Conservation (phyloP, 2,888 invertebrate species). For the Lysandra coridon region DNA sequence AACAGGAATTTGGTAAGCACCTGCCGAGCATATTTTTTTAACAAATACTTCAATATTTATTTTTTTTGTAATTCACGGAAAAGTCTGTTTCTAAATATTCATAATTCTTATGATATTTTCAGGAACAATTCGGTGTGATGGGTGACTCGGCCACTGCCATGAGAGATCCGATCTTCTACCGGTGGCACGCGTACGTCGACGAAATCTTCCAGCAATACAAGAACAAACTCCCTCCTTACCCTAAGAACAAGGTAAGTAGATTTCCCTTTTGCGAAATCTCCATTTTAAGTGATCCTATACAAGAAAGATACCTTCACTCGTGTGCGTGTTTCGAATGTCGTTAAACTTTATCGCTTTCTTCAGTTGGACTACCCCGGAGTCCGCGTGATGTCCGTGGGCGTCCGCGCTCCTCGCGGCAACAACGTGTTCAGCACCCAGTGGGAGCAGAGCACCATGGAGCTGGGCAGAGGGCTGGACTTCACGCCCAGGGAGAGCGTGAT, state of each 20-base stretch:
- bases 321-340: not conserved
- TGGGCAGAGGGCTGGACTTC: conserved; percentile 91
- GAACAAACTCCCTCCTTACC: conserved; percentile 84
- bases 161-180: conserved; percentile 93
- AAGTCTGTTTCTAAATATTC: too few relatives aligned
- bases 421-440: conserved; percentile 86
- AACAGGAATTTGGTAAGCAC: conserved; percentile 54
- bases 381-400: conserved; percentile 78
- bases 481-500: conserved; percentile 87
- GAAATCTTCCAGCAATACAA: conserved; percentile 89
- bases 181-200: conserved; percentile 91
- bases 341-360: conserved; percentile 31
- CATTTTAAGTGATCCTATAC: not conserved
- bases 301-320: not conserved
- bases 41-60: too few relatives aligned
- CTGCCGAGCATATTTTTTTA: too few relatives aligned
- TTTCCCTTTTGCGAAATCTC: not conserved
- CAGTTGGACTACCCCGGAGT: conserved; percentile 83
- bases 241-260: conserved; percentile 54
- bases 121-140: conserved; percentile 91
- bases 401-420: conserved; percentile 74
- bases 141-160: conserved; percentile 92
- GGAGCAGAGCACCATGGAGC: conserved; percentile 87
- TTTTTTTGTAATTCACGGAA: not conserved
- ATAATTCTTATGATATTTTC: conserved; percentile 30